These are phyloP conservation scores for Daubentonia madagascariensis DNA, from an alignment of 2,113 vertebrate species.

Conservation along the genomic window DNA sequence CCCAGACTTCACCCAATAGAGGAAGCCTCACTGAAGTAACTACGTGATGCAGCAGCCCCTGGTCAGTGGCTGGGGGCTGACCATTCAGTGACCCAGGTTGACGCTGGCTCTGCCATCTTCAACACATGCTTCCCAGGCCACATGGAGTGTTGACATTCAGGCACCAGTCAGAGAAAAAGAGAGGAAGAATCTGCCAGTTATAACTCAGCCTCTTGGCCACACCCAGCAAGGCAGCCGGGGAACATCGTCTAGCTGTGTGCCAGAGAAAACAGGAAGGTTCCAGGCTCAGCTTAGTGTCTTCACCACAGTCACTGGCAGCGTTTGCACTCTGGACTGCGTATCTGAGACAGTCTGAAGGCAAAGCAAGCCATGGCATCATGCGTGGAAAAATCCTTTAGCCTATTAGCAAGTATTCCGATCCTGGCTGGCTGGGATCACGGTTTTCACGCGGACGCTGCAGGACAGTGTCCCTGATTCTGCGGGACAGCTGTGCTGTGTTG, in stretches of 20 bases:
- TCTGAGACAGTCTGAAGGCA: not conserved
- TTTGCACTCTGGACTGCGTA: not conserved
- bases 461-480: rapidly evolving
- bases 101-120: rapidly evolving
- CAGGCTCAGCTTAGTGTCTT: not conserved
- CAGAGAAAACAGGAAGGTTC: not conserved
- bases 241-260: not conserved
- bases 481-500: rapidly evolving
- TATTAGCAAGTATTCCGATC: no score
- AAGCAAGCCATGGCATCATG: rapidly evolving
- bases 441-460: no score
- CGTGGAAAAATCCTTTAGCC: not conserved
- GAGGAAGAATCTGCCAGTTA: not conserved
- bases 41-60: rapidly evolving
- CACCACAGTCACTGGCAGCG: rapidly evolving
- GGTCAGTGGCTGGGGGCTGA: not conserved
- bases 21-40: not conserved
- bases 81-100: not conserved
- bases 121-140: not conserved
- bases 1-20: rapidly evolving
- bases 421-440: not conserved
- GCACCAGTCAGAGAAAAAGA: not conserved
- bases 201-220: rapidly evolving
- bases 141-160: not conserved
- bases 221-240: not conserved